A percentile compares a stretch with the other conserved stretches of the same genome.
phyloP scores from a whole-genome alignment of 2,797 vertebrate species.

The Onychomys torridus region DNA sequence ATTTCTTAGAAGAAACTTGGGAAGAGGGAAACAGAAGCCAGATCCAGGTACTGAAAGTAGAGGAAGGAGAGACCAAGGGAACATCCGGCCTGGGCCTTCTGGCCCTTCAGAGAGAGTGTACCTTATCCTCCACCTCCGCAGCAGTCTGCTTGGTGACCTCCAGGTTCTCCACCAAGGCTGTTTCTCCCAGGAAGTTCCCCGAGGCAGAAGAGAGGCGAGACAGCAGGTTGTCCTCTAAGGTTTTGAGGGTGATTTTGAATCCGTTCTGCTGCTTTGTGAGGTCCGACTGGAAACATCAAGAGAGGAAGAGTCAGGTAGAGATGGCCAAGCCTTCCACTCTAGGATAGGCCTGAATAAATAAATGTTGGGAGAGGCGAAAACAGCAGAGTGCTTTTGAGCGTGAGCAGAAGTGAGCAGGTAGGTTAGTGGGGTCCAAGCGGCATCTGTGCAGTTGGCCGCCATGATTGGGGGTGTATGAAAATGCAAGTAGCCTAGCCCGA shows the following conservation, averaged over 20 bases:
- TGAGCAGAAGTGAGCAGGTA: not conserved
- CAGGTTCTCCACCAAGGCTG: conserved; percentile 94
- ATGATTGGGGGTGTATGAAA: not conserved
- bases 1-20: not conserved
- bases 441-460: accelerated
- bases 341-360: not conserved
- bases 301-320: conserved; percentile 78
- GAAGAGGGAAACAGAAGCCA: not conserved
- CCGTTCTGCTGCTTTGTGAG: conserved; percentile 97
- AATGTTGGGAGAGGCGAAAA: too few species aligned
- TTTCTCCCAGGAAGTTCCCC: conserved; percentile 96
- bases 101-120: conserved; percentile 73
- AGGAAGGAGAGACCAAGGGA: not conserved
- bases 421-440: not conserved
- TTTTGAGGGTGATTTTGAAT: conserved; percentile 99
- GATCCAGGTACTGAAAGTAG: not conserved
- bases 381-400: not conserved
- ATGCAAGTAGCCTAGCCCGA: not conserved
- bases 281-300: conserved; percentile 90
- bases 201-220: conserved; percentile 95
- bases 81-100: not conserved
- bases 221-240: conserved; percentile 94
- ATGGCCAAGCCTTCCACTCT: conserved; percentile 63
- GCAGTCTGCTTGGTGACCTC: conserved; percentile 96
- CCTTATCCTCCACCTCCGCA: conserved; percentile 95